Conservation (phyloP, 2,797 vertebrate species). For the Chiloscyllium punctatum region DNA sequence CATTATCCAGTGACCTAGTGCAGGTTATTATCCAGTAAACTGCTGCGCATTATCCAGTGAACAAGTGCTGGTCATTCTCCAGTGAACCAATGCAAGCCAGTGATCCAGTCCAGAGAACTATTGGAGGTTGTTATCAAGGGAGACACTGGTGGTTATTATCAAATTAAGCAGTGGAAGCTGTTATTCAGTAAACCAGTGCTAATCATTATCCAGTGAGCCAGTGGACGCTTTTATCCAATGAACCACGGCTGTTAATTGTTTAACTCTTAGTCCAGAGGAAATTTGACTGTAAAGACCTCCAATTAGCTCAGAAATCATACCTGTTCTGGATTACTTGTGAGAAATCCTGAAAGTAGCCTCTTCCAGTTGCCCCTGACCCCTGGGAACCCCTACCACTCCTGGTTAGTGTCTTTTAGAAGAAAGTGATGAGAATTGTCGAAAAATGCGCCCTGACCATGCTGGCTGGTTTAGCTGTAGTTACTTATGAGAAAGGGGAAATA, state of each 20-base stretch:
- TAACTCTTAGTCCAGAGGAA: neutral
- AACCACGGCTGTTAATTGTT: neutral
- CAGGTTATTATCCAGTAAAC: too few species aligned
- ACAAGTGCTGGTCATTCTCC: too few species aligned
- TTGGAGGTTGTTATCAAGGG: too few species aligned
- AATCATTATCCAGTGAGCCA: too few species aligned
- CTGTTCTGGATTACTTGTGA: neutral
- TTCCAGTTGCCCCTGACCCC: neutral
- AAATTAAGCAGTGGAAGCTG: too few species aligned
- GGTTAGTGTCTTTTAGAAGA: neutral
- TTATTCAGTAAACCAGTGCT: too few species aligned
- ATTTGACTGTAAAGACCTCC: neutral
- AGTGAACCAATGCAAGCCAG: too few species aligned
- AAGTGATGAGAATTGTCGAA: neutral
- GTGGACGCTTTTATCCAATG: neutral
- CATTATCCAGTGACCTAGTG: too few species aligned
- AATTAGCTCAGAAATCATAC: neutral
- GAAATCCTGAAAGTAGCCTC: neutral
- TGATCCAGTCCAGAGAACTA: too few species aligned
- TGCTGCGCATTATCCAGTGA: too few species aligned
- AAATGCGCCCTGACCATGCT: neutral
- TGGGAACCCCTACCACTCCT: neutral
- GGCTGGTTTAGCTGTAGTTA: neutral
- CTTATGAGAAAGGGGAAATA: constrained; percentile 18
- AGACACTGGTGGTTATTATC: too few species aligned